These are phyloP conservation scores for Entomyzon cyanotis DNA, from an alignment of 2,113 vertebrate genomes.

Conservation along the genomic window DNA sequence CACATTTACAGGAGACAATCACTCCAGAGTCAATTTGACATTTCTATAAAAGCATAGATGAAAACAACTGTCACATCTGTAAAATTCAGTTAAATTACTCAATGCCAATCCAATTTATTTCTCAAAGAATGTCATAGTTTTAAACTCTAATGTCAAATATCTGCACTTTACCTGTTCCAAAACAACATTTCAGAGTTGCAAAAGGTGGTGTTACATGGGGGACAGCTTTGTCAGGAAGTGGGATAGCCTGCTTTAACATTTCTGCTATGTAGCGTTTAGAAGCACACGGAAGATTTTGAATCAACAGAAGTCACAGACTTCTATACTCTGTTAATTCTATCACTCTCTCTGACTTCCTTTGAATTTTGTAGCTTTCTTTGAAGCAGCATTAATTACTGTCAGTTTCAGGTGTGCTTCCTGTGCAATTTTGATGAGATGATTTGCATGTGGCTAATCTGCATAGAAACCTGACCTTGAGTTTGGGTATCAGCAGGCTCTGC, in stretches of 20 bases:
- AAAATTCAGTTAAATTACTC: background rate
- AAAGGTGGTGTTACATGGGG: background rate
- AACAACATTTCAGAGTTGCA: background rate
- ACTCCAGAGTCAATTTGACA: background rate
- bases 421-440: background rate
- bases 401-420: background rate
- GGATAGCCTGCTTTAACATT: background rate
- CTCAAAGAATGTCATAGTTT: background rate
- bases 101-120: background rate
- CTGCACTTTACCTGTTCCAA: background rate
- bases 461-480: background rate
- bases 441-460: background rate
- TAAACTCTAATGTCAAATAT: background rate
- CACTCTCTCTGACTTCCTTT: background rate
- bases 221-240: background rate
- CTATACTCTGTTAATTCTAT: background rate
- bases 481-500: background rate
- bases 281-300: background rate
- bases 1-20: background rate
- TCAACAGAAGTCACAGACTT: rapidly evolving
- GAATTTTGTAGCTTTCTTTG: background rate
- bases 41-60: background rate
- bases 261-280: background rate
- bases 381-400: background rate
- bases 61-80: background rate